Evolutionary conservation across 2,888 invertebrate genomes (phyloP).

Genomic region (Tipula confusa): DNA sequence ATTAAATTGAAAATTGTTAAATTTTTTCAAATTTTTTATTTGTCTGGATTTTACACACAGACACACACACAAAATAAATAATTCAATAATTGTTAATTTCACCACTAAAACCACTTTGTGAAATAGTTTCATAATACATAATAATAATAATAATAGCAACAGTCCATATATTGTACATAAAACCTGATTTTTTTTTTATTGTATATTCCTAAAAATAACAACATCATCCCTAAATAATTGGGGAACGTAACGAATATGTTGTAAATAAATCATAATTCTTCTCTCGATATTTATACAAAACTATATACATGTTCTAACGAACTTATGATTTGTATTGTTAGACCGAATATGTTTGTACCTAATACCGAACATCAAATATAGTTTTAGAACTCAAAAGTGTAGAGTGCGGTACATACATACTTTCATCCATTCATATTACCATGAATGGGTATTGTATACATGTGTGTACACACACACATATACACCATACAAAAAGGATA

Average conservation of each 20-base stretch:
- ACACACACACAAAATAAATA: not conserved
- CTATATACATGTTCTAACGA: not conserved
- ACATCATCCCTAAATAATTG: slow-evolving; percentile 12
- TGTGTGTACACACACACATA: not conserved
- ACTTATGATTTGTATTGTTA: not conserved
- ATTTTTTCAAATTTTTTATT: not conserved
- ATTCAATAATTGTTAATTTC: slow-evolving; percentile 20
- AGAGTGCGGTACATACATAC: not conserved
- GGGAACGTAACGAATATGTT: not conserved
- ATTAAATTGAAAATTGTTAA: not conserved
- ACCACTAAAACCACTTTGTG: slow-evolving; percentile 9
- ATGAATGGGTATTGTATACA: not conserved
- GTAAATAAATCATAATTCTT: slow-evolving; percentile 5
- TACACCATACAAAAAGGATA: not conserved
- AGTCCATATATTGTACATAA: not conserved
- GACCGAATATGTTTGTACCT: not conserved
- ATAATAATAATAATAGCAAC: not conserved
- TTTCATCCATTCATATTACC: too few relatives aligned
- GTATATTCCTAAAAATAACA: not conserved
- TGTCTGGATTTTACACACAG: not conserved
- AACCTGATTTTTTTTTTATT: not conserved
- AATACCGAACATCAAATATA: not conserved
- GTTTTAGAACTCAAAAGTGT: not conserved
- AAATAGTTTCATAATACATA: slow-evolving; percentile 3
- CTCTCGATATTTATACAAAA: not conserved